Percentiles rank a stretch among this genome's conserved stretches.
Evolutionary conservation across 2,113 vertebrate species (phyloP).

Genomic region (Galemys pyrenaicus): DNA sequence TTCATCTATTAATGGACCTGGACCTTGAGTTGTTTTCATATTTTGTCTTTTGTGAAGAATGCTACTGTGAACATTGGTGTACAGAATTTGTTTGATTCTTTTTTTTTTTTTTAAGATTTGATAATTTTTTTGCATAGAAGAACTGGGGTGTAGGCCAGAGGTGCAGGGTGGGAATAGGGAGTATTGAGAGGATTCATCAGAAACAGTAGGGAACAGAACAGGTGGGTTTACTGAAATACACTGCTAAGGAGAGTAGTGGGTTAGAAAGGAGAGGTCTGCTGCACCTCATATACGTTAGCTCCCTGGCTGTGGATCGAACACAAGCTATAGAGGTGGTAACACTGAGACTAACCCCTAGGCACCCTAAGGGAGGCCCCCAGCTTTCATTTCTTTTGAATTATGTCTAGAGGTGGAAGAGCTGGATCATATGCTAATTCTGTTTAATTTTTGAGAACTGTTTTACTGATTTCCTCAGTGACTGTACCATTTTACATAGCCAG

Average conservation of each 20-base stretch:
- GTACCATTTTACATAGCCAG: neutral
- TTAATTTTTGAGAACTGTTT: conserved; percentile 1
- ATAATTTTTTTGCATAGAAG: too few relatives aligned
- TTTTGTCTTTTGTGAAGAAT: neutral
- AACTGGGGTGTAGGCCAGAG: too few relatives aligned
- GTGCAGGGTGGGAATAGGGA: too few relatives aligned
- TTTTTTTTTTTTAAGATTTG: too few relatives aligned
- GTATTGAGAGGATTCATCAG: too few relatives aligned
- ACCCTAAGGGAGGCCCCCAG: neutral
- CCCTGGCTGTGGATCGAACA: too few relatives aligned
- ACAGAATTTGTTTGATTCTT: neutral
- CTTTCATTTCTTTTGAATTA: conserved; percentile 4
- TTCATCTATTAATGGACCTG: neutral
- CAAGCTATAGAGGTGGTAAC: too few relatives aligned
- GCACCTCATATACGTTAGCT: too few relatives aligned
- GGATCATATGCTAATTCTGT: neutral
- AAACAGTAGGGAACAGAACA: too few relatives aligned
- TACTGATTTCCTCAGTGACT: conserved; percentile 23
- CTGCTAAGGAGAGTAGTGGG: too few relatives aligned
- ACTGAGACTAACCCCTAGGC: neutral
- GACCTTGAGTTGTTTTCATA: neutral
- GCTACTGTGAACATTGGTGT: neutral
- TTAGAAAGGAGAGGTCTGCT: too few relatives aligned
- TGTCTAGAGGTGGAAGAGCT: neutral
- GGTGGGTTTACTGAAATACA: too few relatives aligned